Percentiles rank a stretch among this genome's conserved stretches.
Evolutionary conservation across 1,140 invertebrate genomes (phyloP).

Genomic region (Ctenoplectra terminalis): DNA sequence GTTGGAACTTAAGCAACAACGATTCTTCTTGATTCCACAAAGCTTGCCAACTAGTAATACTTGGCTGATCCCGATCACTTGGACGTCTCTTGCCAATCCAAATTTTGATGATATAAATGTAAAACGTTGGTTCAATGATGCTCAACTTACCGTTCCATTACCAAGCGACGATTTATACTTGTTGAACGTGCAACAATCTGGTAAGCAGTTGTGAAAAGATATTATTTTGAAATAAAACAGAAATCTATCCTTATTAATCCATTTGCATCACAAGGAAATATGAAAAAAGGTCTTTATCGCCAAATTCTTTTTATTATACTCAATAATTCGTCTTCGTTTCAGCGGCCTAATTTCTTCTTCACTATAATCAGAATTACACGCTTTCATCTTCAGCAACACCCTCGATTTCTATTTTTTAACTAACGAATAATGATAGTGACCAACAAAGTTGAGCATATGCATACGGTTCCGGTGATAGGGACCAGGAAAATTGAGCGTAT

Average conservation of each 20-base stretch:
- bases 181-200: constrained; percentile 82
- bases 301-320: too few relatives aligned
- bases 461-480: too few relatives aligned
- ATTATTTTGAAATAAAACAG: neutral
- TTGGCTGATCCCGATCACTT: constrained; percentile 86
- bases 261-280: too few relatives aligned
- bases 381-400: too few relatives aligned
- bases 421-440: too few relatives aligned
- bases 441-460: too few relatives aligned
- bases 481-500: too few relatives aligned
- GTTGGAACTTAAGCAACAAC: constrained; percentile 81
- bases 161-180: constrained; percentile 77
- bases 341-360: too few relatives aligned
- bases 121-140: constrained; percentile 32
- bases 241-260: neutral
- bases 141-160: constrained; percentile 51
- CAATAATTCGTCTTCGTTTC: too few relatives aligned
- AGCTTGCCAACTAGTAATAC: constrained; percentile 63
- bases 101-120: constrained; percentile 75
- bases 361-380: too few relatives aligned
- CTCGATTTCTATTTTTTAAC: too few relatives aligned
- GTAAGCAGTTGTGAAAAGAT: constrained; percentile 60
- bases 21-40: constrained; percentile 80
- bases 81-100: constrained; percentile 77
- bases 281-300: too few relatives aligned